Evolutionary conservation across 2,797 vertebrate genomes (phyloP).

Genomic region (Gadopsis bispinosus): DNA sequence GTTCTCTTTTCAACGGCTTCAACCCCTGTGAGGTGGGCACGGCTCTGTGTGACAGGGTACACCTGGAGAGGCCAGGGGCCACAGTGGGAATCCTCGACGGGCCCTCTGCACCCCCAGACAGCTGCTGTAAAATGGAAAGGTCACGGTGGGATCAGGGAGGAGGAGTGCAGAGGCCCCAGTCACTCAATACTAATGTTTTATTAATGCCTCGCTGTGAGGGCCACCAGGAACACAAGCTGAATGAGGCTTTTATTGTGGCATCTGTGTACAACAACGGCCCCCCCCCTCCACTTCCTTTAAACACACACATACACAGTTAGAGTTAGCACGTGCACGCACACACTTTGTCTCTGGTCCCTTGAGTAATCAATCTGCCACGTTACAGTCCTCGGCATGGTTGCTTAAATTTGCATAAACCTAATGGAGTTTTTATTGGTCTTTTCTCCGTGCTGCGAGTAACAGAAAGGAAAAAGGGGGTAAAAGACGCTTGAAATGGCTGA

Average conservation of each 20-base stretch:
- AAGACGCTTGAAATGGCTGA: constrained; percentile 73
- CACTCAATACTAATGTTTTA: constrained; percentile 88
- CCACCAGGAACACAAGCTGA: constrained; percentile 79
- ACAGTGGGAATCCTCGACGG: constrained; percentile 36
- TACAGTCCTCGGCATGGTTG: constrained; percentile 66
- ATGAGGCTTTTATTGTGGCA: constrained; percentile 84
- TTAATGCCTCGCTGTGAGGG: constrained; percentile 84
- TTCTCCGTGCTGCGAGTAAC: constrained; percentile 66
- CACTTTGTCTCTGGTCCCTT: constrained; percentile 68
- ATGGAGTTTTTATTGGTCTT: constrained; percentile 83
- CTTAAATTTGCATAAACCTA: constrained; percentile 84
- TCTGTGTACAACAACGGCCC: constrained; percentile 79
- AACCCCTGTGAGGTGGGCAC: constrained; percentile 44
- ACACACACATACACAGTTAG: constrained; percentile 51
- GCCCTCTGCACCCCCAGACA: constrained; percentile 64
- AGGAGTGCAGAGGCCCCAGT: constrained; percentile 70
- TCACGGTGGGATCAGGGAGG: constrained; percentile 65
- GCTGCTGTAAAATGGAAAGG: constrained; percentile 82
- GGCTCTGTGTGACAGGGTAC: constrained; percentile 64
- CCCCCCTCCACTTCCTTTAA: constrained; percentile 1
- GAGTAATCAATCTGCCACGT: constrained; percentile 81
- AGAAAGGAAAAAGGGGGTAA: constrained; percentile 63
- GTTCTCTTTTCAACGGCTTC: constrained; percentile 49
- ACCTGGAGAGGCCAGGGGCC: constrained; percentile 79
- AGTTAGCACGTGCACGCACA: constrained; percentile 70